phyloP scores from a whole-genome alignment of 2,888 invertebrate species.

The Myopa testacea region DNA sequence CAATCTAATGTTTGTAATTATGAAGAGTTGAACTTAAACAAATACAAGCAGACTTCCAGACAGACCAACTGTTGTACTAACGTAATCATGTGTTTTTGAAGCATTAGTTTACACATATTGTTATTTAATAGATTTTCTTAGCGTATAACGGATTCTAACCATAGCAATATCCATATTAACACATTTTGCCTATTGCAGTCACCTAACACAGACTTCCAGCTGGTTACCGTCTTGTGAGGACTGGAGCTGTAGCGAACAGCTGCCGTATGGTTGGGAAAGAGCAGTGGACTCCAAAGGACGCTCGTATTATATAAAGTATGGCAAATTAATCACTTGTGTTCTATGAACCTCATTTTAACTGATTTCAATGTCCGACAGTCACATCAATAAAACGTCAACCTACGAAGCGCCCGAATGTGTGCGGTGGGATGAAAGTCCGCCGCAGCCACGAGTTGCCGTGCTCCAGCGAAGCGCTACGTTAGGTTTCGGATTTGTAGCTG shows the following conservation, averaged over 20 bases:
- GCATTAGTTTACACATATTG: too few species aligned
- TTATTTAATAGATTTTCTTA: too few species aligned
- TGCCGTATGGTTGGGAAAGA: slow-evolving; percentile 93
- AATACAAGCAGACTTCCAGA: too few species aligned
- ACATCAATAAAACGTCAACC: slow-evolving; percentile 89
- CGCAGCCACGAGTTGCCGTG: slow-evolving; percentile 81
- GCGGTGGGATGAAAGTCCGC: slow-evolving; percentile 77
- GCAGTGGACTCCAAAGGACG: slow-evolving; percentile 84
- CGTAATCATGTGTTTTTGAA: too few species aligned
- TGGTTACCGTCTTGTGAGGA: slow-evolving; percentile 91
- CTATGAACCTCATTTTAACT: not conserved
- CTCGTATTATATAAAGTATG: slow-evolving; percentile 83
- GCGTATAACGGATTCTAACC: too few species aligned
- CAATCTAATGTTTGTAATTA: too few species aligned
- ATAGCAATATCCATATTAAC: too few species aligned
- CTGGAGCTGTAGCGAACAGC: slow-evolving; percentile 76
- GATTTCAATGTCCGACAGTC: slow-evolving; percentile 68
- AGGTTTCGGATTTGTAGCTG: slow-evolving; percentile 96
- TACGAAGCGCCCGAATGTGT: slow-evolving; percentile 83
- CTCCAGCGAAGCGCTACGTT: slow-evolving; percentile 81
- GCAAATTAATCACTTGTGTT: not conserved
- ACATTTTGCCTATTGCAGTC: slow-evolving; percentile 71
- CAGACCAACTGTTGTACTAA: too few species aligned
- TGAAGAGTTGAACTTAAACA: too few species aligned
- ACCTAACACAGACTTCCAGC: slow-evolving; percentile 83